Conservation (phyloP, 2,797 vertebrate species). For the Pipistrellus nathusii region DNA sequence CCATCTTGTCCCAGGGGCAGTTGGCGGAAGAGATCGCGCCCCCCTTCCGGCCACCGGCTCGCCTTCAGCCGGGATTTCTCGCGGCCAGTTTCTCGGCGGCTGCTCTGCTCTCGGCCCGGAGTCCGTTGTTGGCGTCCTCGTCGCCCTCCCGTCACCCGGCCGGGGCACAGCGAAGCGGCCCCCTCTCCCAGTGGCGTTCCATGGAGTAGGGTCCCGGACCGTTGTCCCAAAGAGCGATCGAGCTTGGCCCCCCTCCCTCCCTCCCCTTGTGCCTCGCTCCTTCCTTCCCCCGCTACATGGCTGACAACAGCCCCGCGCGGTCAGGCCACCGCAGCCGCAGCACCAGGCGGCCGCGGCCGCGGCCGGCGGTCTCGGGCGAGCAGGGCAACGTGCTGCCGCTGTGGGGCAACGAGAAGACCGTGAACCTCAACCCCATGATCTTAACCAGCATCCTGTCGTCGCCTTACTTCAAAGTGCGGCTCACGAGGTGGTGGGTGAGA, state of each 20-base stretch:
- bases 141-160: background rate
- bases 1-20: conserved; percentile 89
- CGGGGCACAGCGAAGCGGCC: conserved; percentile 71
- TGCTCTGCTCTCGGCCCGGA: background rate
- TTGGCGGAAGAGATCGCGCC: conserved; percentile 82
- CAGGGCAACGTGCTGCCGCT: conserved; percentile 97
- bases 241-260: conserved; percentile 51
- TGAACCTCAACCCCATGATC: conserved; percentile 99
- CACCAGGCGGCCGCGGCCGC: conserved; percentile 90
- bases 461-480: conserved; percentile 99
- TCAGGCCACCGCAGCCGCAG: conserved; percentile 87
- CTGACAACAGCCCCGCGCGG: conserved; percentile 91
- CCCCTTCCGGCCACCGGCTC: background rate
- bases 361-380: conserved; percentile 93
- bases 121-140: background rate
- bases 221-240: conserved; percentile 76
- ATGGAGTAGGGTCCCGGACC: conserved; percentile 81
- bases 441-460: conserved; percentile 98
- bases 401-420: conserved; percentile 99
- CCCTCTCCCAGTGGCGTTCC: conserved; percentile 63
- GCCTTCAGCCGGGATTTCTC: conserved; percentile 38
- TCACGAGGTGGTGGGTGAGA: conserved; percentile 99
- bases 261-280: conserved; percentile 39
- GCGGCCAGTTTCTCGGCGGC: background rate
- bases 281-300: conserved; percentile 89